phyloP scores from a whole-genome alignment of 2,888 invertebrate genomes.

The Rambutsinella grinnellia region DNA sequence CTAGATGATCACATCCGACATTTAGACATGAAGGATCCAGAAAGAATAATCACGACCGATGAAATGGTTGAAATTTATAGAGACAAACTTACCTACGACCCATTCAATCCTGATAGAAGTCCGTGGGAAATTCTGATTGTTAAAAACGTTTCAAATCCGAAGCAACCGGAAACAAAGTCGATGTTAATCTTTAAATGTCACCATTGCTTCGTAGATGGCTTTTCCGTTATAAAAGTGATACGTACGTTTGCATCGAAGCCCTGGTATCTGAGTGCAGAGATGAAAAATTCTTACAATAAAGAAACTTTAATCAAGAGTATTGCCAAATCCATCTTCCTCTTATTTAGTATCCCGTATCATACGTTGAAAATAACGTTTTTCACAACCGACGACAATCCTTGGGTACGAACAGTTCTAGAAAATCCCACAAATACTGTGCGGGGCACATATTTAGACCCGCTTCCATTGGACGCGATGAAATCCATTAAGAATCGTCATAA shows the following conservation, averaged over 20 bases:
- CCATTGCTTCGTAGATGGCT: conserved; percentile 43
- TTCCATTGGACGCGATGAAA: background rate
- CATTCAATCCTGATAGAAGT: conserved; percentile 7
- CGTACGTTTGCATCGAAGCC: conserved; percentile 1
- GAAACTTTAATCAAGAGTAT: background rate
- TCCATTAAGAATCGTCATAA: background rate
- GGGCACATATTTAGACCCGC: background rate
- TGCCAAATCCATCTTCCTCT: background rate
- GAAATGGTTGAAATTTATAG: background rate
- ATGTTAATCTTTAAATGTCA: conserved; percentile 23
- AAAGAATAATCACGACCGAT: background rate
- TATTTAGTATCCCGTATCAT: background rate
- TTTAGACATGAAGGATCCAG: conserved; percentile 16
- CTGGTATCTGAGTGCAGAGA: background rate
- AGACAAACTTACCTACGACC: background rate
- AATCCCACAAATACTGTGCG: background rate
- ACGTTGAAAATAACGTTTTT: background rate
- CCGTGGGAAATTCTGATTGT: conserved; percentile 34
- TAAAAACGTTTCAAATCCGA: conserved; percentile 17
- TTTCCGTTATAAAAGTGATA: conserved; percentile 15
- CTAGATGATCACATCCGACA: conserved; percentile 27
- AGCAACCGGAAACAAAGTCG: conserved; percentile 21
- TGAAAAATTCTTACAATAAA: background rate
- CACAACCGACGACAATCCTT: background rate
- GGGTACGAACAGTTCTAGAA: background rate